These are phyloP conservation scores for Cardiocondyla obscurior DNA, from an alignment of 1,140 invertebrate species.

Conservation along the genomic window DNA sequence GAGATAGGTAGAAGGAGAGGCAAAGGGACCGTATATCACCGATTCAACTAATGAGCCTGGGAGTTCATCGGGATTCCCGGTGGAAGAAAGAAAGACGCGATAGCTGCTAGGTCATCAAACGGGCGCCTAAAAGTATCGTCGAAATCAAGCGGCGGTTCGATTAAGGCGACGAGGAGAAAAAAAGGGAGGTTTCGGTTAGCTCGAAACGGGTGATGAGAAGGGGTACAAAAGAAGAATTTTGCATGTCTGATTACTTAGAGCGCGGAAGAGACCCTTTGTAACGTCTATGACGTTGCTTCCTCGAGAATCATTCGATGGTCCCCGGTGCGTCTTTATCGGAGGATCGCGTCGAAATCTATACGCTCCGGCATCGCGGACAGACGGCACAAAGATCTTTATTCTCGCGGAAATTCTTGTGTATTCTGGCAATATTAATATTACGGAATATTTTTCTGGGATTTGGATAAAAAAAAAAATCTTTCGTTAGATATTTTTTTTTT, in stretches of 20 bases:
- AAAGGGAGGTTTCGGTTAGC: background rate
- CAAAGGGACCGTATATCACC: slow-evolving; percentile 50
- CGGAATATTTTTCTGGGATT: background rate
- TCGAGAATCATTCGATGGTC: slow-evolving; percentile 66
- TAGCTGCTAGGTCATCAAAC: slow-evolving; percentile 60
- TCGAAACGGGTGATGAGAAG: slow-evolving; percentile 6
- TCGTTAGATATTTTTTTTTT: background rate
- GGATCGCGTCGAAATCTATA: slow-evolving; percentile 32
- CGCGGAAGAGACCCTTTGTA: slow-evolving; percentile 65
- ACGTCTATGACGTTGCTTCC: slow-evolving; percentile 57
- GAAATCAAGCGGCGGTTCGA: slow-evolving; percentile 64
- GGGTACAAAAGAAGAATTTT: slow-evolving; percentile 71
- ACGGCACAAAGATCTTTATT: slow-evolving; percentile 5
- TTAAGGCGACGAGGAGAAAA: slow-evolving; percentile 52
- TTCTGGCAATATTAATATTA: background rate
- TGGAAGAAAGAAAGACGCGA: background rate
- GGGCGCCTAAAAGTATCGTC: slow-evolving; percentile 53
- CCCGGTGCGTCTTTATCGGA: slow-evolving; percentile 54
- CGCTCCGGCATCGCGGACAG: background rate
- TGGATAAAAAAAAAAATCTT: background rate
- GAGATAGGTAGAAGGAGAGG: background rate
- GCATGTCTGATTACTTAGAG: slow-evolving; percentile 73
- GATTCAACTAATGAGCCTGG: slow-evolving; percentile 62
- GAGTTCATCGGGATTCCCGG: slow-evolving; percentile 45
- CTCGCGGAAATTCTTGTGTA: background rate